Evolutionary conservation across 2,888 invertebrate species (phyloP), one percentile per base, ranked within the genome.

Genomic region (Harmothoe impar): DNA sequence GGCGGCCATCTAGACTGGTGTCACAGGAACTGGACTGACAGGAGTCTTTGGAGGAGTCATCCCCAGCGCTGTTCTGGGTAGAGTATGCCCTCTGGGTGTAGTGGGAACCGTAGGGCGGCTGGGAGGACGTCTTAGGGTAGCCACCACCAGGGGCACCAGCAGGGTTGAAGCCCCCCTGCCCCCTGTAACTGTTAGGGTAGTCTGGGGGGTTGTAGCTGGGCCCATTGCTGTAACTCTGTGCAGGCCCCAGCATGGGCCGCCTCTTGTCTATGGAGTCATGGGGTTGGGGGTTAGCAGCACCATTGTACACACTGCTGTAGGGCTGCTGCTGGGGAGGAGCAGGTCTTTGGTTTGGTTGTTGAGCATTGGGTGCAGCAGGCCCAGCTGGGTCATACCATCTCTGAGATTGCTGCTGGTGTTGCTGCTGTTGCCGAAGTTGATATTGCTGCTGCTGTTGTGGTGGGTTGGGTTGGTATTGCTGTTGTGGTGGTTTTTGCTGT

Each of bases 311-410:
- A 35, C 81, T 35, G 23, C 33, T 23, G 31, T 72, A 72, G 72
- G 72, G 0, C 29, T 72, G 72, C 23, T 77, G 77, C n/a, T n/a
- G n/a, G n/a, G n/a, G n/a, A n/a, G n/a, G n/a, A 5, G 77, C 3
- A n/a, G 20, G 81, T 81, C 81, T 81, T 81, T 81, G 81, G 43
- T 43, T 35, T 81, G 35, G 81, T 35, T 43, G 43, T 43, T 35
- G 43, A 43, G 20, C 23, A 43, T 25, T 43, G 20, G 35, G 35
- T 43, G 43, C 43, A 17, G 43, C 35, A n/a, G n/a, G n/a, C 43
- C 81, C 81, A n/a, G 33, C 3, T 17, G 43, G n/a, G 81, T 81
- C 81, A 35, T 81, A 81, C 43, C 81, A 35, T 43, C 81, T 33
- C 43, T 33, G 81, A n/a, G 35, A 0, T 43, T 33, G 81, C n/a